phyloP scores from a whole-genome alignment of 2,888 invertebrate species.

The Thereva nobilitata region DNA sequence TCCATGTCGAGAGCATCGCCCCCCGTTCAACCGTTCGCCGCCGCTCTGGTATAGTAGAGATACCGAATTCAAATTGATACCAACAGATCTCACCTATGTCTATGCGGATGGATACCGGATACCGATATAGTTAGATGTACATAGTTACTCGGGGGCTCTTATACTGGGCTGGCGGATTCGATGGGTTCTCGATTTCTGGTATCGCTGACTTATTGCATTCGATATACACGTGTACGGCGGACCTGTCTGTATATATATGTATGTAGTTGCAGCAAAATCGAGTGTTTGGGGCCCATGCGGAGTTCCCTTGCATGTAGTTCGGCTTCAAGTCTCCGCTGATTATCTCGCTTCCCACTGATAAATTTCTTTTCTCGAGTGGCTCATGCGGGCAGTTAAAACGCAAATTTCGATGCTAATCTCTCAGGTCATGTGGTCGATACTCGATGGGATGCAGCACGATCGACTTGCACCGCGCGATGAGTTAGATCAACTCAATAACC shows the following conservation, averaged over 20 bases:
- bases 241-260: background rate
- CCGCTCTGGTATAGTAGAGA: too few species aligned
- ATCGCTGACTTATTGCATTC: slow-evolving; percentile 28
- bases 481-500: slow-evolving; percentile 14
- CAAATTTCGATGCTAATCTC: slow-evolving; percentile 41
- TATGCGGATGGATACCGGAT: background rate
- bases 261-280: slow-evolving; percentile 8
- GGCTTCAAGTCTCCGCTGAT: slow-evolving; percentile 27
- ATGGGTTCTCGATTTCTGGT: slow-evolving; percentile 14
- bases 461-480: slow-evolving; percentile 9
- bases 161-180: slow-evolving; percentile 1
- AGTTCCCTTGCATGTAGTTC: slow-evolving; percentile 14
- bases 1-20: slow-evolving; percentile 19
- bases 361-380: slow-evolving; percentile 32
- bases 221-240: slow-evolving; percentile 8
- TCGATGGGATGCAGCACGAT: slow-evolving; percentile 42
- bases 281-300: slow-evolving; percentile 17
- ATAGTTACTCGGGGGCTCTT: background rate
- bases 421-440: slow-evolving; percentile 42
- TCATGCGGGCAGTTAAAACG: slow-evolving; percentile 40
- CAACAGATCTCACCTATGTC: background rate
- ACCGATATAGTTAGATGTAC: background rate
- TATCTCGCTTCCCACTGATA: slow-evolving; percentile 41
- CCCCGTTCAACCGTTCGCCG: background rate
- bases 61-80: slow-evolving; percentile 16